A percentile compares a stretch with the other conserved stretches of the same genome.
These are phyloP conservation scores for Drosophila subquinaria DNA, from an alignment of 2,888 invertebrate genomes.

Conservation along the genomic window DNA sequence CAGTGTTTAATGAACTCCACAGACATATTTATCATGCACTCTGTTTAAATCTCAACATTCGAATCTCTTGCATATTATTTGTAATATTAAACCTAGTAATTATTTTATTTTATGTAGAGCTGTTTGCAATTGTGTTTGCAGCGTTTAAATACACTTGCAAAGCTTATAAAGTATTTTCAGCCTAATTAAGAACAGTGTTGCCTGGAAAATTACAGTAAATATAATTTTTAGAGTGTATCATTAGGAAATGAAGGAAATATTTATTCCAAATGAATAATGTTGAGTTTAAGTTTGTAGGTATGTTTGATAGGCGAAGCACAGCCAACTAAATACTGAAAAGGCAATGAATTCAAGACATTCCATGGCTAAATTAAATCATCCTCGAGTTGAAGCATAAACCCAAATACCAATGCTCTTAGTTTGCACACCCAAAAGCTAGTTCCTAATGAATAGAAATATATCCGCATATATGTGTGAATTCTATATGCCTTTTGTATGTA, in stretches of 20 bases:
- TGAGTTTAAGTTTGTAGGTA: neutral
- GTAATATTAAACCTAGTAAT: constrained; percentile 1
- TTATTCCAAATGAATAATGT: neutral
- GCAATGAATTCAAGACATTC: no score
- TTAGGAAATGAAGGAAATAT: neutral
- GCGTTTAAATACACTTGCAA: neutral
- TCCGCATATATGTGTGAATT: neutral
- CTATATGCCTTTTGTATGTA: constrained; percentile 26
- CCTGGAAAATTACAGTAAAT: neutral
- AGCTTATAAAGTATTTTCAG: neutral
- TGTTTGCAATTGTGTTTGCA: neutral
- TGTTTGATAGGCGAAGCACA: no score
- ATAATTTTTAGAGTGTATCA: neutral
- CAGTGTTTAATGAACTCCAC: constrained; percentile 8
- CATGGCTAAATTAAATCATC: constrained; percentile 64
- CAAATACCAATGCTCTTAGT: constrained; percentile 34
- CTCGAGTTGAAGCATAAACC: constrained; percentile 49
- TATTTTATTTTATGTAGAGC: neutral
- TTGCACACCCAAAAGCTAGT: neutral
- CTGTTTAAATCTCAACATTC: neutral
- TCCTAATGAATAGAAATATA: neutral
- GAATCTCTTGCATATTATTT: neutral
- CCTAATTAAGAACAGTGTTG: neutral
- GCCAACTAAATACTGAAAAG: no score
- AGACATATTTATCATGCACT: constrained; percentile 12